Base-by-base conservation (phyloP, 2,888 invertebrate species). In the Metalampra italica region DNA sequence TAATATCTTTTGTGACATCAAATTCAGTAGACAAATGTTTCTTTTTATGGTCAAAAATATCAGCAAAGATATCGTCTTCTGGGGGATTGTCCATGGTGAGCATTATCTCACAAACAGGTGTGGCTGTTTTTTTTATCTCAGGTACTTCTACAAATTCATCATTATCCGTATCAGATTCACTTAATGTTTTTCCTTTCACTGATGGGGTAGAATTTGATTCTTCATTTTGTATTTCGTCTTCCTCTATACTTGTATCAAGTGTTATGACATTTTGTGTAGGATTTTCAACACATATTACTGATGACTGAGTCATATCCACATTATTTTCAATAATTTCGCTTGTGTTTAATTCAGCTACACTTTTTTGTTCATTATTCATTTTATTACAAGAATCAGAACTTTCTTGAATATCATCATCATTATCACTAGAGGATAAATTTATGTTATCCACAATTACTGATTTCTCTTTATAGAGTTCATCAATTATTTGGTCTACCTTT, bases 1-100 rank as follows among this genome's bases (percentile, higher is more conserved):
- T 22, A 5, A 5, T 22, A 22, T 22, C 22, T 22, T 22, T 22
- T 22, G 22, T 22, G 22, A 22, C 22, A 22, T 22, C 5, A 22
- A 22, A 2, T 22, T 22, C 22, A 22, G 22, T 22, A 22, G 22
- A 3, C 22, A n/a, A 3, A 32, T 44, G 38, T 51, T 47, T 46
- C 32, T 54, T 52, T 38, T 52, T 58, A 29, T 54, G 46, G 30
- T 55, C 59, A 73, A 94, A 95, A 51, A 95, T 75, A 80, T 95
- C 95, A n/a, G 92, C 92, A 82, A 95, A 95, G 50, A 95, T 87
- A 76, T 94, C 94, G 64, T 94, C 91, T 34, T 69, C 75, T 8
- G 76, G 69, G 14, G 66, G 61, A 57, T 77, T 68, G 13, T 77
- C 75, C 47, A 89, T 59, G 52, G 79, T 69, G 49, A 91, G 71